Evolutionary conservation across 37 sponge, comb jelly and placozoan genomes (phyloP), one percentile per base, ranked within the genome.

Genomic region (Crambe crambe): DNA sequence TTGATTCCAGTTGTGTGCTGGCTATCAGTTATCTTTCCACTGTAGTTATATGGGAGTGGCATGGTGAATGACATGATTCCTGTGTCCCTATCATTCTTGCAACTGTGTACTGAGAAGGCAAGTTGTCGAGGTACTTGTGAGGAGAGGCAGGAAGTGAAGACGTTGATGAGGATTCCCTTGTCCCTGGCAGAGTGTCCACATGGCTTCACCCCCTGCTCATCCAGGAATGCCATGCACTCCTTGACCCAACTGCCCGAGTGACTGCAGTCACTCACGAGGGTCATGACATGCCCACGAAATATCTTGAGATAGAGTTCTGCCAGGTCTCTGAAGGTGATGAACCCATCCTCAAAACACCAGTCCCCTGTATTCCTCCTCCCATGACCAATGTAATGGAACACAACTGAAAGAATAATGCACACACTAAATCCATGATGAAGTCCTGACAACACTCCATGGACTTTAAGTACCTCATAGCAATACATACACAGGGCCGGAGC

Each of bases 301-400:
- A 69, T 60, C 5, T 58, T 66, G 56, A 67, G 62, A 71, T 91
- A 91, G 57, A 91, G 83, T 3, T 27, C 26, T 56, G 80, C 20
- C n/a, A 91, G 35, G 32, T 91, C 91, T 21, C 76, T 72, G 61
- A 91, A 78, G 27, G 79, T 70, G 57, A 92, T 84, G 66, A 72
- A 70, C 44, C 85, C 85, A 72, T 87, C 92, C 56, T 77, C 64
- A 70, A 93, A 93, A 57, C 94, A 89, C 94, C 94, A 93, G 80
- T 89, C 86, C 39, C 94, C 94, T 25, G 94, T 85, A 37, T 41
- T 67, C 64, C 72, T 71, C 86, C 71, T 79, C 26, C 93, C 83
- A n/a, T 56, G 73, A 2, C 93, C 93, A 66, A 69, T 68, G 59
- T 93, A 93, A 82, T 89, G 80, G 31, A 92, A 23, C 2, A 84